A percentile compares a stretch with the other conserved stretches of the same genome.
Evolutionary conservation across 2,113 vertebrate species (phyloP).

Genomic region (Clarias macrocephalus): DNA sequence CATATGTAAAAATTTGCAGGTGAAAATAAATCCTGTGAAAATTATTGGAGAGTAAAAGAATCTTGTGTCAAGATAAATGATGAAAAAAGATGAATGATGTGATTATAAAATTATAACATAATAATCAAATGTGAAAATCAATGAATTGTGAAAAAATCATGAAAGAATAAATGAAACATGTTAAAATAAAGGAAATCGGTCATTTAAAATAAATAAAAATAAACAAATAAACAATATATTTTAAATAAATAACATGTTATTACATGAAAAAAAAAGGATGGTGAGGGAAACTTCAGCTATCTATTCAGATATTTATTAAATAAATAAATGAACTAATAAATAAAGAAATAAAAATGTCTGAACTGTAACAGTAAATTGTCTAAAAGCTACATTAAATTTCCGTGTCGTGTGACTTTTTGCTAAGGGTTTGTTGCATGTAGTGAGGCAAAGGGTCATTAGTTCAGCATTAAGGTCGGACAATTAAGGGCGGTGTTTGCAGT

Average conservation of each 20-base stretch:
- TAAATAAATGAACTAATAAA: too few species aligned
- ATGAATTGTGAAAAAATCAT: too few species aligned
- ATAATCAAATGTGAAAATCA: not conserved
- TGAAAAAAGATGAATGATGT: not conserved
- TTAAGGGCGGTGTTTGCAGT: conserved; percentile 60
- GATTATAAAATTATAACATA: too few species aligned
- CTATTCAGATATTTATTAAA: too few species aligned
- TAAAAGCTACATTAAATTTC: not conserved
- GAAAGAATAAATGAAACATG: too few species aligned
- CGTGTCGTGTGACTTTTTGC: conserved; percentile 10
- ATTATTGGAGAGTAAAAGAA: too few species aligned
- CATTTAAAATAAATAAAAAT: not conserved
- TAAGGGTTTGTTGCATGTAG: conserved; percentile 11
- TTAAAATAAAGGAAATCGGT: not conserved
- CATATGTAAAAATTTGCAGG: not conserved
- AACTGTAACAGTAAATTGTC: not conserved
- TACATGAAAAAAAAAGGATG: too few species aligned
- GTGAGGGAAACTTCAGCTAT: too few species aligned
- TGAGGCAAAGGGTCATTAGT: conserved; percentile 59
- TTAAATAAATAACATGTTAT: too few species aligned
- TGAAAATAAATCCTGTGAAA: not conserved
- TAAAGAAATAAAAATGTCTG: too few species aligned
- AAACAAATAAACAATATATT: too few species aligned
- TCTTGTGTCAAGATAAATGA: not conserved
- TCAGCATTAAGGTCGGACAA: conserved; percentile 60